Base-by-base conservation (phyloP, 2,888 invertebrate genomes). In the Oscheius sp. region DNA sequence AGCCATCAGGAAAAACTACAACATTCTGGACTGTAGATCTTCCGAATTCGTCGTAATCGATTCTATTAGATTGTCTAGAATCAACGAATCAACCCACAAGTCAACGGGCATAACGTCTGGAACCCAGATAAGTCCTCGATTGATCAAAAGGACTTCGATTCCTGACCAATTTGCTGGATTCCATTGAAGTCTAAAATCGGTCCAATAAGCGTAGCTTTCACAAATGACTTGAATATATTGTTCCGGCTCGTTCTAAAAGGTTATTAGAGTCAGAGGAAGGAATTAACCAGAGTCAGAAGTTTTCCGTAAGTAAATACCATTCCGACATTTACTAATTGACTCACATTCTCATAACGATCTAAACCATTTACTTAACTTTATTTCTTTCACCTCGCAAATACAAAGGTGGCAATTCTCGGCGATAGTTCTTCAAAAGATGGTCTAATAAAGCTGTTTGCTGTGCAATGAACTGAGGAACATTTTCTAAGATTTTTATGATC, bases 71-170 rank as follows among this genome's bases (percentile, higher is more conserved):
- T n/a, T n/a, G n/a, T n/a, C n/a, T n/a, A n/a, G n/a, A n/a, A n/a
- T n/a, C n/a, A n/a, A n/a, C 23, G 12, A 15, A 15, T 10, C 1
- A 20, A 45, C 61, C 1, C 27, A 61, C 61, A 61, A 29, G 29
- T 61, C 61, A 8, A 29, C 31, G 8, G 61, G 61, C 61, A 61
- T 61, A 17, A 45, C n/a, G 31, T 61, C 61, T 10, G 61, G 61
- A 15, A 61, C 27, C 61, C 61, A 61, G 1, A 61, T 42, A 15
- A 27, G 39, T 42, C 25, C 23, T 27, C 61, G 20, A 27, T 42
- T 61, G 17, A 61, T 23, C 45, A 45, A n/a, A 8, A 61, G 25
- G n/a, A 61, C 27, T 17, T 45, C 17, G n/a, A 61, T 61, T 10
- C 31, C 61, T 3, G 42, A 20, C 61, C 61, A 61, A n/a, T 61